These are phyloP conservation scores for Phylloscopus trochilus DNA, from an alignment of 2,113 vertebrate species.

Conservation along the genomic window DNA sequence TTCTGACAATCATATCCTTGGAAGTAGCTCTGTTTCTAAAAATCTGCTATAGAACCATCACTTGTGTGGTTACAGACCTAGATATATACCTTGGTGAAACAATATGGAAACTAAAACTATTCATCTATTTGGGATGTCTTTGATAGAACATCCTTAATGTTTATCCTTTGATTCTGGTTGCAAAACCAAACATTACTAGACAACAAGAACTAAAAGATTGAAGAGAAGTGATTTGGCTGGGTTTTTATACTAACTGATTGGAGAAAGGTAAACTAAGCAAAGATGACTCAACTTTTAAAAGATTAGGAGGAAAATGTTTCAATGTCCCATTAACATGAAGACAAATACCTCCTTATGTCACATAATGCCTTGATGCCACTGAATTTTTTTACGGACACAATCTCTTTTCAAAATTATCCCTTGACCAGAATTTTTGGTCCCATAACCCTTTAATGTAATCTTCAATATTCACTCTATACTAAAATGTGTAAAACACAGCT, in stretches of 20 bases:
- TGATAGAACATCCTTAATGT: neutral
- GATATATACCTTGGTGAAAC: neutral
- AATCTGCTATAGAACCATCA: neutral
- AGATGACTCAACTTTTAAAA: neutral
- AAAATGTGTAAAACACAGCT: neutral
- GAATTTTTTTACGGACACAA: neutral
- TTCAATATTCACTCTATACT: neutral
- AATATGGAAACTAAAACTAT: neutral
- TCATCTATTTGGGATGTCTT: neutral
- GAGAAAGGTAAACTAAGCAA: neutral
- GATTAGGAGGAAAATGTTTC: neutral
- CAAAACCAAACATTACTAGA: neutral
- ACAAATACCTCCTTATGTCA: neutral
- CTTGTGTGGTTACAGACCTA: neutral
- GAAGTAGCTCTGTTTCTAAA: neutral
- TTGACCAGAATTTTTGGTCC: neutral
- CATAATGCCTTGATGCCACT: neutral
- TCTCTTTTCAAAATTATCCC: neutral
- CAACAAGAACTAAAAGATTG: neutral
- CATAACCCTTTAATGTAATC: neutral
- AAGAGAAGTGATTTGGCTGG: neutral
- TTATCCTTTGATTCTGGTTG: neutral
- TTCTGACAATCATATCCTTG: neutral
- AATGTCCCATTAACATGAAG: neutral
- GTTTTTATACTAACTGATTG: neutral